These are phyloP conservation scores for Chaetodon auriga DNA, from an alignment of 2,113 vertebrate species.

Conservation along the genomic window DNA sequence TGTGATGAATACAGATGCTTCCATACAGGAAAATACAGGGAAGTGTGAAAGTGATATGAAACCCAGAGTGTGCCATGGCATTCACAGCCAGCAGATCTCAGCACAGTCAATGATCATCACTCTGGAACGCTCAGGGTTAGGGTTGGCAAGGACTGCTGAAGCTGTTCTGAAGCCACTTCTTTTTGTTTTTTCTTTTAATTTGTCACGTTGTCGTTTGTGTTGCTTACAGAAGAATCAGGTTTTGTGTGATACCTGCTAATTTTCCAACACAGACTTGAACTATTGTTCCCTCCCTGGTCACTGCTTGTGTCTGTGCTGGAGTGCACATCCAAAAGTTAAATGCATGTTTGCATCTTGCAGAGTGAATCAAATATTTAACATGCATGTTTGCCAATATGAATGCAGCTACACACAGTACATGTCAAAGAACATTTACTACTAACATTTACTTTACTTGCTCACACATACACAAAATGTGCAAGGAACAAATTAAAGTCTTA, in stretches of 20 bases:
- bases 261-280: not conserved
- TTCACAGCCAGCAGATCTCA: not conserved
- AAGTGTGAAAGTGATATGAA: not conserved
- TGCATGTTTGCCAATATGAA: not conserved
- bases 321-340: not conserved
- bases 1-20: not conserved
- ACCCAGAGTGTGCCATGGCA: not conserved
- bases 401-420: not conserved
- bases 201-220: no score
- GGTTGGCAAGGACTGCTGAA: no score
- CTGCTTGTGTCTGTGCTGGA: not conserved
- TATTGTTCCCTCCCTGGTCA: not conserved
- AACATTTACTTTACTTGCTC: not conserved
- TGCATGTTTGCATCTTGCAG: not conserved
- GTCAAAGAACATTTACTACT: not conserved
- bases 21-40: not conserved
- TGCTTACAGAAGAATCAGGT: no score
- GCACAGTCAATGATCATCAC: not conserved
- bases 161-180: not conserved
- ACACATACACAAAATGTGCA: not conserved
- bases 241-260: no score
- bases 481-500: not conserved
- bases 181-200: not conserved
- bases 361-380: constrained; percentile 8
- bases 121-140: not conserved